Percentiles rank a stretch among this genome's conserved stretches.
Evolutionary conservation across 2,113 vertebrate genomes (phyloP).

Genomic region (Hiodon alosoides): DNA sequence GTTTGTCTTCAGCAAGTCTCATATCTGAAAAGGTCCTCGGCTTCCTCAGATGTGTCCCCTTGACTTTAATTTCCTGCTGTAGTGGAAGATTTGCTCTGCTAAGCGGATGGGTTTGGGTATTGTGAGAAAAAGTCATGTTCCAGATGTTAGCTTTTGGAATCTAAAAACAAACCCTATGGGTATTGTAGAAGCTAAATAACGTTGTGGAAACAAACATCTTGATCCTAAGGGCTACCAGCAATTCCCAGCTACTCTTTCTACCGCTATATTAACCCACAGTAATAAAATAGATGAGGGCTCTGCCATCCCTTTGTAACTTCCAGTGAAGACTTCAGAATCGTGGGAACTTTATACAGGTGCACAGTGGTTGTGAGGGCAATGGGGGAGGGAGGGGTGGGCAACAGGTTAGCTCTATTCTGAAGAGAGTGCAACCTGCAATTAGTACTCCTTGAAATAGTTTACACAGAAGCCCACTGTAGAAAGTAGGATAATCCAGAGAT

Average conservation of each 20-base stretch:
- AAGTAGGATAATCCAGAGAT: neutral
- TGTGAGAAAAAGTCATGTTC: constrained; percentile 4
- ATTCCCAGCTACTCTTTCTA: neutral
- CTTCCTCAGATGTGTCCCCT: neutral
- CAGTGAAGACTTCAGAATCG: neutral
- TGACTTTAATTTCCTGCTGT: neutral
- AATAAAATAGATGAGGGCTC: neutral
- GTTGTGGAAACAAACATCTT: constrained; percentile 12
- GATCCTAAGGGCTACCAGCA: neutral
- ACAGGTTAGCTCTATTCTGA: neutral
- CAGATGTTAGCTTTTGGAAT: neutral
- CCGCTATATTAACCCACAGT: neutral
- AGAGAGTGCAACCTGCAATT: neutral
- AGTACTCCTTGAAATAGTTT: neutral
- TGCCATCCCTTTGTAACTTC: neutral
- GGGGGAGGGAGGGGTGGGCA: neutral
- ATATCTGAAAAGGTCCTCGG: neutral
- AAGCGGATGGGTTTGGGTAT: neutral
- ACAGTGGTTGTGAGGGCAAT: neutral
- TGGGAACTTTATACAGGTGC: neutral
- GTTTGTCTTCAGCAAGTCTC: neutral
- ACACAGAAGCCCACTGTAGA: neutral
- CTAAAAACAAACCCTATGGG: neutral
- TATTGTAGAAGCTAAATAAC: constrained; percentile 7
- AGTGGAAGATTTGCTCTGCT: neutral